Percentiles rank a stretch among this genome's conserved stretches.
Evolutionary conservation across 1,140 invertebrate genomes (phyloP).

Genomic region (Calephelis nemesis): DNA sequence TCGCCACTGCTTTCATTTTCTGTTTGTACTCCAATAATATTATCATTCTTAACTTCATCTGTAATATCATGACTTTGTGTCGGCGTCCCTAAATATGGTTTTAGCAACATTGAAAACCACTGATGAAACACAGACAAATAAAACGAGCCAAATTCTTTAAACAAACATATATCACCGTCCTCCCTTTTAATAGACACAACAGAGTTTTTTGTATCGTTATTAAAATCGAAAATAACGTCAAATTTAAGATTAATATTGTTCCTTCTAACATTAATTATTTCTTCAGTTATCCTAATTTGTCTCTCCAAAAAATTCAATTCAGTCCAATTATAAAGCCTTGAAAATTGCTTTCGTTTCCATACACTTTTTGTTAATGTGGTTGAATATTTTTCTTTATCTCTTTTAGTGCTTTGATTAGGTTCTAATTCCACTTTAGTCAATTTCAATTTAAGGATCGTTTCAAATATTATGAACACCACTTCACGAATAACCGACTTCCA

Average conservation of each 20-base stretch:
- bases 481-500: conserved; percentile 3
- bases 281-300: conserved; percentile 2
- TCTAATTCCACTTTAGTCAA: background rate
- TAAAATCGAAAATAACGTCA: background rate
- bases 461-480: conserved; percentile 2
- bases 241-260: conserved; percentile 2
- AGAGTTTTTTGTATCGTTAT: background rate
- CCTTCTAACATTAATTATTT: conserved; percentile 11
- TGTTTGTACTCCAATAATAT: too few relatives aligned
- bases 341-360: conserved; percentile 7
- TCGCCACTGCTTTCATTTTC: too few relatives aligned
- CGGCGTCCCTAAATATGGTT: background rate
- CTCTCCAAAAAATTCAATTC: background rate
- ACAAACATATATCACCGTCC: conserved; percentile 2
- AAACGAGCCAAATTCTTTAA: conserved; percentile 11
- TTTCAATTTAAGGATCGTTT: conserved; percentile 1
- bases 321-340: background rate
- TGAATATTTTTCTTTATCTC: background rate
- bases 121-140: conserved; percentile 3
- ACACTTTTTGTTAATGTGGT: background rate
- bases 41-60: too few relatives aligned
- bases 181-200: background rate
- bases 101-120: conserved; percentile 4
- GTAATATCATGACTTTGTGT: background rate
- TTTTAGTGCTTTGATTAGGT: background rate